phyloP scores from a whole-genome alignment of 2,888 invertebrate species.

The Dysmachus trigonus region DNA sequence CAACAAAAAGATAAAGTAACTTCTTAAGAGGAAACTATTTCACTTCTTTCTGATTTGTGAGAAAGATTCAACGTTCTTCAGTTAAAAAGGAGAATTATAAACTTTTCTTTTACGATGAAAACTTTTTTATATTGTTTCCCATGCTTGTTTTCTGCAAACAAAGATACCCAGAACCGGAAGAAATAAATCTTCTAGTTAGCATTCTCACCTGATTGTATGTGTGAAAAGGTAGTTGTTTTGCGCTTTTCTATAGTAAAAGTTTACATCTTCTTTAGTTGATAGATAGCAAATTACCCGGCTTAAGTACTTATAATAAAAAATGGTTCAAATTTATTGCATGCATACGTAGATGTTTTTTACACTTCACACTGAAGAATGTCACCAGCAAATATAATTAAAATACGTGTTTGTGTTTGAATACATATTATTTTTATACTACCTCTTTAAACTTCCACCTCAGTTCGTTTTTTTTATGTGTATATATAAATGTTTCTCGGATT shows the following conservation, averaged over 20 bases:
- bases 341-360: too few species aligned
- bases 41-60: background rate
- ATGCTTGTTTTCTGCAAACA: background rate
- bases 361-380: too few species aligned
- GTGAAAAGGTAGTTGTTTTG: background rate
- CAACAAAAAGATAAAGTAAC: background rate
- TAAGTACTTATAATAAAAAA: background rate
- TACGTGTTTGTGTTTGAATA: too few species aligned
- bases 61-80: background rate
- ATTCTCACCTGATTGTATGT: background rate
- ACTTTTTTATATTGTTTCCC: background rate
- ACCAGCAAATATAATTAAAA: too few species aligned
- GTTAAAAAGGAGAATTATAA: background rate
- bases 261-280: background rate
- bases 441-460: too few species aligned
- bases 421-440: too few species aligned
- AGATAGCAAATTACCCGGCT: background rate
- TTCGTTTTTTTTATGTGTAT: too few species aligned
- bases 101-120: background rate
- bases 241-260: background rate
- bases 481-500: too few species aligned
- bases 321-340: background rate
- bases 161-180: background rate
- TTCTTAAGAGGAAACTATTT: background rate
- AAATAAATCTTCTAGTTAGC: background rate